Conservation (phyloP, 1,140 invertebrate genomes). For the Saccostrea cuccullata region DNA sequence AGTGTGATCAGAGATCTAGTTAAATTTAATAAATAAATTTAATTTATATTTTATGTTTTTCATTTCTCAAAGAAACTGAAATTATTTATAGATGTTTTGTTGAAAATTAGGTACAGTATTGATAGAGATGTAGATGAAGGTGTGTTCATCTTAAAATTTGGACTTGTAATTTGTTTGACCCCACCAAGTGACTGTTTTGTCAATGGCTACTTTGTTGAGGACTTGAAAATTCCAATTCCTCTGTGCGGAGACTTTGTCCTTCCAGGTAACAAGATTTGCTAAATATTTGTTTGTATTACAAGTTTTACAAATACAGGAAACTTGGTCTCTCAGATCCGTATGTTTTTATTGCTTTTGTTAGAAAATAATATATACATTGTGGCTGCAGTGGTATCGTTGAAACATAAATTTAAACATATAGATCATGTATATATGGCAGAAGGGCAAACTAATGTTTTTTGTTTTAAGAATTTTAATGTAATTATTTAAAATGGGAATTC, state of each 20-base stretch:
- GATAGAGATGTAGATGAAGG: not conserved
- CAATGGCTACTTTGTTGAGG: not conserved
- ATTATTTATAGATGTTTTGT: too few relatives aligned
- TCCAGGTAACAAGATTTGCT: not conserved
- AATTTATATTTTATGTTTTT: not conserved
- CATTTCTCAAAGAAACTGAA: too few relatives aligned
- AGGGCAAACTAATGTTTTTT: not conserved
- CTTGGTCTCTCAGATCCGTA: too few relatives aligned
- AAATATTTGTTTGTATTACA: not conserved
- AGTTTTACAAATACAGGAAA: not conserved
- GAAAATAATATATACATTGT: too few relatives aligned
- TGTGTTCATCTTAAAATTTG: not conserved
- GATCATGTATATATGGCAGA: too few relatives aligned
- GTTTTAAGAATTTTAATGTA: too few relatives aligned
- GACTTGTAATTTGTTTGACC: not conserved
- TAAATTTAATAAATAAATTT: not conserved
- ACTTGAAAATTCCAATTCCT: not conserved
- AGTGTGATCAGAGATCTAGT: not conserved
- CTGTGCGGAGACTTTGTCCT: not conserved
- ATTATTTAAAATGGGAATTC: too few relatives aligned
- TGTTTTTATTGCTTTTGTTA: not conserved
- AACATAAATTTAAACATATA: too few relatives aligned
- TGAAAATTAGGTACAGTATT: not conserved
- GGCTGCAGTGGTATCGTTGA: too few relatives aligned
- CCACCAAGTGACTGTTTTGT: not conserved